Evolutionary conservation across 1,140 invertebrate genomes (phyloP).

Genomic region (Ceratosolen solmsi): DNA sequence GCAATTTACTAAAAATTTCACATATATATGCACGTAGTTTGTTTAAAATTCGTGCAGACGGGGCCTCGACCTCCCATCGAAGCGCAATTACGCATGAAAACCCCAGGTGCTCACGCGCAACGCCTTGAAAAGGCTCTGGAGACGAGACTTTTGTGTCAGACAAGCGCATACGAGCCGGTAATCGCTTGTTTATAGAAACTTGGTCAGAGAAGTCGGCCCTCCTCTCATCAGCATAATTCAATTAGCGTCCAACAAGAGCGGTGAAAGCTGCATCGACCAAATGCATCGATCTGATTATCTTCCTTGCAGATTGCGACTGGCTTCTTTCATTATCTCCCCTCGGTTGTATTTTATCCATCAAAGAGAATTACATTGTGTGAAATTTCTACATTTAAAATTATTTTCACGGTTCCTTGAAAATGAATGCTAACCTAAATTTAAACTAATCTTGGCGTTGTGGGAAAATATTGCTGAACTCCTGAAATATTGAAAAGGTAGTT

Average conservation of each 20-base stretch:
- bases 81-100: slow-evolving; percentile 7
- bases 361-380: neutral
- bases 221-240: slow-evolving; percentile 43
- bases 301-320: neutral
- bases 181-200: slow-evolving; percentile 13
- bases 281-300: slow-evolving; percentile 26
- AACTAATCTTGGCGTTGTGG: neutral
- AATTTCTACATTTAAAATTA: neutral
- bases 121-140: neutral
- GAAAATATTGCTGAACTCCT: neutral
- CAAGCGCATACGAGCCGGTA: neutral
- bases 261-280: neutral
- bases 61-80: neutral
- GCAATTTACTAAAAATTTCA: neutral
- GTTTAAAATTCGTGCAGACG: neutral
- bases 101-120: slow-evolving; percentile 28
- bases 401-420: neutral
- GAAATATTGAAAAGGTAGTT: neutral
- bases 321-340: neutral
- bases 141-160: neutral
- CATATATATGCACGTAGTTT: neutral
- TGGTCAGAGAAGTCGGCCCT: neutral
- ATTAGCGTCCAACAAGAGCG: slow-evolving; percentile 18
- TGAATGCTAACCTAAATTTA: neutral
- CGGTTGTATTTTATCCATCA: neutral